Evolutionary conservation across 2,888 invertebrate genomes (phyloP).

Genomic region (Meliscaeva auricollis): DNA sequence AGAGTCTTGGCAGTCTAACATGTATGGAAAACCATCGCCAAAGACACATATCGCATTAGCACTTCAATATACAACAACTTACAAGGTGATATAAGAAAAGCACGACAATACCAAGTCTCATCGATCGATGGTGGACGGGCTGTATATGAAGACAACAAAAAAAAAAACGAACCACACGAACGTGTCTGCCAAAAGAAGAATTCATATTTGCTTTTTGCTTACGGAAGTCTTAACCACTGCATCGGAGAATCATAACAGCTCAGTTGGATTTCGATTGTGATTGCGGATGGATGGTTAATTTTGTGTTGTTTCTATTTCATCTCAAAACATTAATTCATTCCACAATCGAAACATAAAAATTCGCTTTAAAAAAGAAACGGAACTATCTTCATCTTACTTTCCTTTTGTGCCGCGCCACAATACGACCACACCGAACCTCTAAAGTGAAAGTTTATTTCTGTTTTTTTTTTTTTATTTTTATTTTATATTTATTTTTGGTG

Average conservation of each 20-base stretch:
- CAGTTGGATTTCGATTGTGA: constrained; percentile 78
- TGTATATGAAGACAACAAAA: constrained; percentile 1
- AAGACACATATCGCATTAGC: constrained; percentile 56
- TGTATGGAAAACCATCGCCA: constrained; percentile 58
- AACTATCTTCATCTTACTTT: constrained; percentile 66
- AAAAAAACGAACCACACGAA: constrained; percentile 34
- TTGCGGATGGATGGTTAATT: constrained; percentile 76
- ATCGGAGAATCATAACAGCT: constrained; percentile 72
- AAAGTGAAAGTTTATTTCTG: constrained; percentile 68
- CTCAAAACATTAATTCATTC: not conserved
- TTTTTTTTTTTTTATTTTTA: constrained; percentile 6
- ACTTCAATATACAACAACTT: constrained; percentile 41
- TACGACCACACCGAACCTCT: constrained; percentile 38
- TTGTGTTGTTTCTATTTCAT: constrained; percentile 11
- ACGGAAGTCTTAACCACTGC: constrained; percentile 75
- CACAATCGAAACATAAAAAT: constrained; percentile 29
- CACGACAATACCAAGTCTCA: constrained; percentile 44
- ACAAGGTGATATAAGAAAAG: constrained; percentile 73
- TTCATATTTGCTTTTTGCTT: constrained; percentile 66
- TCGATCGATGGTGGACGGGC: constrained; percentile 23
- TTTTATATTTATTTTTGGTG: constrained; percentile 41
- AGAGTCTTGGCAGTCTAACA: constrained; percentile 32
- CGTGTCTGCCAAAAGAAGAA: constrained; percentile 68
- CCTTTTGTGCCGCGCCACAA: constrained; percentile 61
- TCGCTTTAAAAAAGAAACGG: constrained; percentile 59